Conservation (phyloP, 2,888 invertebrate species). For the Coelopa pilipes region DNA sequence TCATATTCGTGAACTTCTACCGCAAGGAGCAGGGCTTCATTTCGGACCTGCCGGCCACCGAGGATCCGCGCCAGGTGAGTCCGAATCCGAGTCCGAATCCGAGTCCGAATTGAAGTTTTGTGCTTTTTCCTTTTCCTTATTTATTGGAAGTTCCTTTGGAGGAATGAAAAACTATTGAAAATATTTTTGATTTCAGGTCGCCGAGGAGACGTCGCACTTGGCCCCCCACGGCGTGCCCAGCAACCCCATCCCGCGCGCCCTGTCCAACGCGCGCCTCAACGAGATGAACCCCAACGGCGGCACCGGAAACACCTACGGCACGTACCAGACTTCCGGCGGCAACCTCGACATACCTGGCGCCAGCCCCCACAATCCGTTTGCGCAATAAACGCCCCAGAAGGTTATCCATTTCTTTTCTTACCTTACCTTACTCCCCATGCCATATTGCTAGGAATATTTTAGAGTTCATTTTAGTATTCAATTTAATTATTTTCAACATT, state of each 20-base stretch:
- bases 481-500: neutral
- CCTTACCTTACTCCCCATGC: no score
- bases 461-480: neutral
- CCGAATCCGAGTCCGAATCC: no score
- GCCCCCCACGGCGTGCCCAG: conserved; percentile 96
- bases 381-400: conserved; percentile 55
- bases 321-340: conserved; percentile 76
- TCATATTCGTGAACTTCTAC: conserved; percentile 91
- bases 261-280: conserved; percentile 83
- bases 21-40: conserved; percentile 81
- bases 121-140: no score
- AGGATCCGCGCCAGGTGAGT: conserved; percentile 77
- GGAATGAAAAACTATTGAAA: no score
- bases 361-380: conserved; percentile 68
- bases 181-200: conserved; percentile 57
- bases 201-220: conserved; percentile 81
- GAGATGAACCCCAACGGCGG: conserved; percentile 78
- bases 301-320: conserved; percentile 69
- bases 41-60: conserved; percentile 76
- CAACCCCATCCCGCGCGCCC: conserved; percentile 87
- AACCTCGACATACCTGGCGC: conserved; percentile 74
- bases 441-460: neutral
- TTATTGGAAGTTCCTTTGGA: no score
- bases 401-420: no score
- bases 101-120: no score